Base-by-base conservation (phyloP, 2,888 invertebrate genomes). In the Diogma glabrata region DNA sequence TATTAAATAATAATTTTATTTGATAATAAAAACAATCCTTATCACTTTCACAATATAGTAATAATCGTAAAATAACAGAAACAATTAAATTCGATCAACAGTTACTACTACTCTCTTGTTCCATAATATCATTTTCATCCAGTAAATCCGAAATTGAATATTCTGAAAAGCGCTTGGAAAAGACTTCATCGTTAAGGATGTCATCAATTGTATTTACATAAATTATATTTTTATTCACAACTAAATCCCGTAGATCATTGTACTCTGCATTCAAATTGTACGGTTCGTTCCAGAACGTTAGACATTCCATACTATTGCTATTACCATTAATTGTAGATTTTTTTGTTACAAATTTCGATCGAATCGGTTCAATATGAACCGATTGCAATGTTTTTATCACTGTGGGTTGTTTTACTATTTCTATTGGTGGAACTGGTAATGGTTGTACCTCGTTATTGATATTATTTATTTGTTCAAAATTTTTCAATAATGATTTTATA, bases 131-230 rank as follows among this genome's bases (percentile, higher is more conserved):
- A 16, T 33, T 48, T 30, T 22, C 14, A 53, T 63, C 64, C 28
- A 69, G 60, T 54, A 69, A 61, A 60, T 69, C 69, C 46, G 67
- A 67, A 55, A 69, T 69, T 54, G 69, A 69, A 57, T 69, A 69
- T 12, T 67, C 67, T 16, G 69, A 69, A 12, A 69, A 53, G 0
- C 67, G 64, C 0, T 67, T 57, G 1, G 69, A 69, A 53, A 69
- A 61, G 3, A 47, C 36, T 30, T 52, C 48, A 19, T 52, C 47
- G 8, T 20, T 10, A 10, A 52, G 17, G 4, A 52, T 43, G 12
- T 52, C 52, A n/a, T 52, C 52, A 22, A 52, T 6, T 2, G 48
- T 28, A 12, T 9, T 43, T 17, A 48, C 48, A 8, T 20, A 6
- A 4, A 3, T 16, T 9, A 14, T 6, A 14, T 17, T 46, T 46